phyloP scores from a whole-genome alignment of 2,888 invertebrate genomes.

The Hydriomena furcata region DNA sequence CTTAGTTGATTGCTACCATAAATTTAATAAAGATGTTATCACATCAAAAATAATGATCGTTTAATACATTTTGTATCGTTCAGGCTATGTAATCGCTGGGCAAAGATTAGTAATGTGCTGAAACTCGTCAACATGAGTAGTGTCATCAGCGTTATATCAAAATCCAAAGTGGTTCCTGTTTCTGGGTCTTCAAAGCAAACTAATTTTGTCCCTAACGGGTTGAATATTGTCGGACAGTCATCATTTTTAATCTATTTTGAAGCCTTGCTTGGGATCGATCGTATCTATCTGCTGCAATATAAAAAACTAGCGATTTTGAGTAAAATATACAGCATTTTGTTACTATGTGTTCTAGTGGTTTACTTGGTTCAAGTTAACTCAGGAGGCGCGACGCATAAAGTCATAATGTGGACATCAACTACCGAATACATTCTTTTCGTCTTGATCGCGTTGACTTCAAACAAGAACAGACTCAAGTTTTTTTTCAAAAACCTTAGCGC shows the following conservation, averaged over 20 bases:
- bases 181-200: conserved; percentile 9
- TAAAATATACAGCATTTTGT: conserved; percentile 16
- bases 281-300: conserved; percentile 45
- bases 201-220: conserved; percentile 23
- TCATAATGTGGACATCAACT: conserved; percentile 45
- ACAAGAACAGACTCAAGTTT: conserved; percentile 42
- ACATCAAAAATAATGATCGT: conserved; percentile 8
- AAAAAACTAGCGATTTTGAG: conserved; percentile 34
- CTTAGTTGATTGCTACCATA: conserved; percentile 38
- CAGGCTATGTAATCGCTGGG: neutral
- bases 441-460: conserved; percentile 40
- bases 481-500: conserved; percentile 48
- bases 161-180: conserved; percentile 46
- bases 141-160: conserved; percentile 40
- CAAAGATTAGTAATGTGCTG: conserved; percentile 14
- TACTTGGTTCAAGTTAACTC: too few relatives aligned
- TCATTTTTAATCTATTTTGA: conserved; percentile 41
- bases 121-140: conserved; percentile 31
- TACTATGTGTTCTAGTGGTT: neutral
- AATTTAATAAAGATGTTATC: conserved; percentile 9
- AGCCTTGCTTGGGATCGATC: conserved; percentile 48
- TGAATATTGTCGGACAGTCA: conserved; percentile 36
- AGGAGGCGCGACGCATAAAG: conserved; percentile 41
- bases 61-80: neutral
- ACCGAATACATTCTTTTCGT: conserved; percentile 51